Evolutionary conservation across 1,140 invertebrate species (phyloP).

Genomic region (Drosophila cardini): DNA sequence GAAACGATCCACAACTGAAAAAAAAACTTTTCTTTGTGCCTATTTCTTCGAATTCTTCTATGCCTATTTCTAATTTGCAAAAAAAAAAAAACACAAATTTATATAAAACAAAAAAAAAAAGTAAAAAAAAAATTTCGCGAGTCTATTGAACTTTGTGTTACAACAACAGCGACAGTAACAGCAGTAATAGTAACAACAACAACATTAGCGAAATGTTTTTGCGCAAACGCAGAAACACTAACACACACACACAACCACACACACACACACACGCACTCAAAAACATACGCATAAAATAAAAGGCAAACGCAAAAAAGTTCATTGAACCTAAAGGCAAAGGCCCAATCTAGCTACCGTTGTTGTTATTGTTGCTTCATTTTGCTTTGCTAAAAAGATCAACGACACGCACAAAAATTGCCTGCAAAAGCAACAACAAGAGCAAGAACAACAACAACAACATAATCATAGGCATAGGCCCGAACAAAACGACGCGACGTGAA

Average conservation of each 20-base stretch:
- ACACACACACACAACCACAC: slow-evolving; percentile 29
- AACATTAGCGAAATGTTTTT: slow-evolving; percentile 35
- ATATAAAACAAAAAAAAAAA: slow-evolving; percentile 26
- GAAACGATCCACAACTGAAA: background rate
- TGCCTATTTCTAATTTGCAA: slow-evolving; percentile 7
- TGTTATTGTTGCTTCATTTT: slow-evolving; percentile 41
- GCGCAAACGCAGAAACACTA: slow-evolving; percentile 24
- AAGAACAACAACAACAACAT: slow-evolving; percentile 10
- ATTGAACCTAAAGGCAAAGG: slow-evolving; percentile 55
- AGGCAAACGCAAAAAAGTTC: slow-evolving; percentile 65
- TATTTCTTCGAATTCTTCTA: slow-evolving; percentile 5
- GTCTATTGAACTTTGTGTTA: slow-evolving; percentile 77
- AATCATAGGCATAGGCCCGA: slow-evolving; percentile 58
- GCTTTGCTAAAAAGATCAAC: slow-evolving; percentile 67
- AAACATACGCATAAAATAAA: slow-evolving; percentile 27
- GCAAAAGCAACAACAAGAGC: slow-evolving; percentile 37
- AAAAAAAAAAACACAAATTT: slow-evolving; percentile 23
- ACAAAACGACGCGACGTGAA: slow-evolving; percentile 2
- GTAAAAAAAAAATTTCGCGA: slow-evolving; percentile 56
- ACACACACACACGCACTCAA: slow-evolving; percentile 20
- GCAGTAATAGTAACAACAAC: slow-evolving; percentile 27
- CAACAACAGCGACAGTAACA: slow-evolving; percentile 38
- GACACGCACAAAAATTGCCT: slow-evolving; percentile 67
- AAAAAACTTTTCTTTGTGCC: background rate
- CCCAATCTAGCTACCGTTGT: slow-evolving; percentile 23